Conservation (phyloP, 2,888 invertebrate genomes). For the Rhamphomyia laevipes region DNA sequence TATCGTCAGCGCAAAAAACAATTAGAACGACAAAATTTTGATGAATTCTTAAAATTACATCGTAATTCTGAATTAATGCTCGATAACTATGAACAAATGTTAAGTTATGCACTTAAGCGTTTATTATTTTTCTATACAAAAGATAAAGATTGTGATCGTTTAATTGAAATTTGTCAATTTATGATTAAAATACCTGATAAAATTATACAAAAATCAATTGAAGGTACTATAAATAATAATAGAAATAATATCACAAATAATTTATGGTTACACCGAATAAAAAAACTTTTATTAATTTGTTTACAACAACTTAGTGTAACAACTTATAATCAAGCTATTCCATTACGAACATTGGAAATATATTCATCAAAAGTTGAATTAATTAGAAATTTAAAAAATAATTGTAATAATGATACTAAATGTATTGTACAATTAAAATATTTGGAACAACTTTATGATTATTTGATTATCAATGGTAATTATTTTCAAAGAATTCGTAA, state of each 20-base stretch:
- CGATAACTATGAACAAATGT: slow-evolving; percentile 28
- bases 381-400: slow-evolving; percentile 33
- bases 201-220: slow-evolving; percentile 29
- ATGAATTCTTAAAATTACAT: slow-evolving; percentile 43
- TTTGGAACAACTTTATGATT: slow-evolving; percentile 30
- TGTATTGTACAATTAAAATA: slow-evolving; percentile 15
- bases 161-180: slow-evolving; percentile 39
- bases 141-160: slow-evolving; percentile 51
- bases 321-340: slow-evolving; percentile 47
- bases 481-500: slow-evolving; percentile 63
- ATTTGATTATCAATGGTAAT: slow-evolving; percentile 28
- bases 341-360: slow-evolving; percentile 66
- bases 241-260: slow-evolving; percentile 18
- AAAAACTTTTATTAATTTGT: slow-evolving; percentile 33
- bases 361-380: slow-evolving; percentile 48
- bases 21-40: slow-evolving; percentile 56
- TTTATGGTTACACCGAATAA: slow-evolving; percentile 33
- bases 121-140: slow-evolving; percentile 66
- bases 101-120: slow-evolving; percentile 49
- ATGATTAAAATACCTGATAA: slow-evolving; percentile 30
- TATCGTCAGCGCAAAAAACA: slow-evolving; percentile 55
- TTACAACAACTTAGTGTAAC: slow-evolving; percentile 30
- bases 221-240: background rate
- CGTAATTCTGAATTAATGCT: slow-evolving; percentile 38
- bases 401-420: slow-evolving; percentile 1